Conservation (phyloP, 1,140 invertebrate genomes). For the Triops longicaudatus region DNA sequence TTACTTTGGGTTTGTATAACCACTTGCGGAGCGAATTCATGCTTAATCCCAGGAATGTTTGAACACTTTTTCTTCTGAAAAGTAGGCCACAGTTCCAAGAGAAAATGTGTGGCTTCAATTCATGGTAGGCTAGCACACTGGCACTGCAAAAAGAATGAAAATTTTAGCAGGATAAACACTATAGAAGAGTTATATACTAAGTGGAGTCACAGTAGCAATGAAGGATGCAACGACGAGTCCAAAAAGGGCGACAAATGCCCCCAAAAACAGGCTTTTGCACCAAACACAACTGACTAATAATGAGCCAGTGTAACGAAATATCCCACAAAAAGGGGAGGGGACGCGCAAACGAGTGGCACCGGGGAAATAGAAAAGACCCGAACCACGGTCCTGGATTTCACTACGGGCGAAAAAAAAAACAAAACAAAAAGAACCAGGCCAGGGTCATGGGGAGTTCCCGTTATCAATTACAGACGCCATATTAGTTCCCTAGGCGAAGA, state of each 20-base stretch:
- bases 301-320: neutral
- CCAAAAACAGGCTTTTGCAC: neutral
- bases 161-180: too few relatives aligned
- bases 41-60: conserved; percentile 30
- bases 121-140: neutral
- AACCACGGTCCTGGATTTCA: neutral
- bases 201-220: neutral
- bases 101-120: conserved; percentile 33
- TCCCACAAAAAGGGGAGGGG: neutral
- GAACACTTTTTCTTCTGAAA: conserved; percentile 19
- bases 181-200: too few relatives aligned
- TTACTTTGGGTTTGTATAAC: conserved; percentile 85
- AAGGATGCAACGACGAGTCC: neutral
- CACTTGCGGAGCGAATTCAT: conserved; percentile 86
- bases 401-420: neutral
- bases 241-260: neutral
- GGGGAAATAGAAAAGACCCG: neutral
- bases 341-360: neutral
- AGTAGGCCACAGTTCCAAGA: conserved; percentile 32
- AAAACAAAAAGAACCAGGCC: conserved; percentile 10
- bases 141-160: neutral
- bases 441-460: conserved; percentile 10
- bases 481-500: too few relatives aligned
- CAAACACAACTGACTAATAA: neutral
- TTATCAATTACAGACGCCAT: neutral